Evolutionary conservation across 2,888 invertebrate species (phyloP).

Genomic region (Morpho helenor): DNA sequence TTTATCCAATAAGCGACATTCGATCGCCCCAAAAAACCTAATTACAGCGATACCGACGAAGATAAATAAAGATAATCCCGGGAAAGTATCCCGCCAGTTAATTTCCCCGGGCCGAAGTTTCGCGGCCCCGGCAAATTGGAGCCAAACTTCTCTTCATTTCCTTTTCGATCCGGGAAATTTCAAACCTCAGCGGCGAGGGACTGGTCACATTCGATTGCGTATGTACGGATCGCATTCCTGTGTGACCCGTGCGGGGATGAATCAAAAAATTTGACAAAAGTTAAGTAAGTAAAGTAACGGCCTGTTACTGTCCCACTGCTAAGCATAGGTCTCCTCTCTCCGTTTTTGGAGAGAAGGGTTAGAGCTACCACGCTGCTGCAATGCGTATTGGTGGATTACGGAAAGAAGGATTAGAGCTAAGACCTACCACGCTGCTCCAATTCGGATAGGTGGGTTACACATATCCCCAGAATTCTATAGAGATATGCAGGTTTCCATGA

Average conservation of each 20-base stretch:
- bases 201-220: too few relatives aligned
- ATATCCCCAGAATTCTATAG: too few relatives aligned
- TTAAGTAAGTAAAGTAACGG: too few relatives aligned
- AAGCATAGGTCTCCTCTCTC: too few relatives aligned
- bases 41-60: conserved; percentile 32
- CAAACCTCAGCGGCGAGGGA: conserved; percentile 14
- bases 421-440: too few relatives aligned
- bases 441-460: too few relatives aligned
- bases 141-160: conserved; percentile 56
- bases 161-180: conserved; percentile 26
- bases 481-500: too few relatives aligned
- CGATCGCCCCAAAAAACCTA: conserved; percentile 32
- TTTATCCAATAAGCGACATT: conserved; percentile 25
- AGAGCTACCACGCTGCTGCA: too few relatives aligned
- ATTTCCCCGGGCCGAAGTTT: conserved; percentile 41
- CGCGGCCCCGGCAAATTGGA: conserved; percentile 46
- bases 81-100: conserved; percentile 37
- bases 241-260: not conserved
- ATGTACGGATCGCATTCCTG: not conserved
- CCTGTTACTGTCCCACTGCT: too few relatives aligned
- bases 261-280: not conserved
- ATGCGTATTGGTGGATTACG: too few relatives aligned
- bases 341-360: too few relatives aligned
- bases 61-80: conserved; percentile 41
- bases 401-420: too few relatives aligned